A percentile compares a stretch with the other conserved stretches of the same genome.
Evolutionary conservation across 2,113 vertebrate species (phyloP).

Genomic region (Petaurus breviceps): DNA sequence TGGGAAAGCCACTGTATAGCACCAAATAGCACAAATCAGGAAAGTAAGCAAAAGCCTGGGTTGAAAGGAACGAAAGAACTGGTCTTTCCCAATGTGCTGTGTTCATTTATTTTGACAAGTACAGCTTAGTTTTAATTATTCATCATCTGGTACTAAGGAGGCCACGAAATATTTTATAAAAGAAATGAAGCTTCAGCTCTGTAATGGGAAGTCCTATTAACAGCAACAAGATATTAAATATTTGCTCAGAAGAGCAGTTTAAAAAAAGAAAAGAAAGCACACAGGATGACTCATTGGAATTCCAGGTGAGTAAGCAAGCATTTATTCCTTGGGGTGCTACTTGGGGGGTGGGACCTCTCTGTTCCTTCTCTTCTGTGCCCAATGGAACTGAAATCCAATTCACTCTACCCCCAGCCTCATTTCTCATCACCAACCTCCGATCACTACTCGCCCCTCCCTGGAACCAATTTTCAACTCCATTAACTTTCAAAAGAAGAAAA

Average conservation of each 20-base stretch:
- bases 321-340: neutral
- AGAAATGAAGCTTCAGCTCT: conserved; percentile 25
- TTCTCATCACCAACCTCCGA: neutral
- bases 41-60: neutral
- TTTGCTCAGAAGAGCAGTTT: conserved; percentile 4
- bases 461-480: conserved; percentile 7
- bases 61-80: neutral
- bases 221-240: neutral
- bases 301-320: neutral
- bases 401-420: neutral
- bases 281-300: neutral
- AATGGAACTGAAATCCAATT: neutral
- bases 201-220: neutral
- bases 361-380: neutral
- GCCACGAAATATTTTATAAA: neutral
- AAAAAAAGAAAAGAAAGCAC: neutral
- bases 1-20: neutral
- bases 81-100: conserved; percentile 23
- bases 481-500: neutral
- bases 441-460: neutral
- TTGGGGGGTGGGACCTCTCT: neutral
- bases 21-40: conserved; percentile 41
- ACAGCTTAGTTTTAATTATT: conserved; percentile 64
- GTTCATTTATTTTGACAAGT: conserved; percentile 55
- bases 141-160: conserved; percentile 5